These are phyloP conservation scores for Epinotia brunnichana DNA, from an alignment of 2,888 invertebrate species.

Conservation along the genomic window DNA sequence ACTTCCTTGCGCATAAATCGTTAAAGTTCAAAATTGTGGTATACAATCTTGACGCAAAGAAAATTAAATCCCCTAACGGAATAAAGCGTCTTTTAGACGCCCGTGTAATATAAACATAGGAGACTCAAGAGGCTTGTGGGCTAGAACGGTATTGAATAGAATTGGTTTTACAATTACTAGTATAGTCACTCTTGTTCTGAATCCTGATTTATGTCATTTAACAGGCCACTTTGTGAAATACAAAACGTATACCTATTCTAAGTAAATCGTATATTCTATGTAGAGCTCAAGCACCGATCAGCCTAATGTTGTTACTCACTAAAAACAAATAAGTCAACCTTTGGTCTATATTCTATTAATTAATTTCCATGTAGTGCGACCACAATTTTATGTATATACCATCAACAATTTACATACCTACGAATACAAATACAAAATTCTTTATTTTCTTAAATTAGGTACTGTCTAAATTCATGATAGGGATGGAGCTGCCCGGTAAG, in stretches of 20 bases:
- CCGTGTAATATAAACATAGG: not conserved
- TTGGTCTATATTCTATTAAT: too few relatives aligned
- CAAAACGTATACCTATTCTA: slow-evolving; percentile 9
- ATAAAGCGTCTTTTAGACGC: slow-evolving; percentile 7
- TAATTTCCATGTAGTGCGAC: too few relatives aligned
- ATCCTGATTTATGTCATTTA: slow-evolving; percentile 9
- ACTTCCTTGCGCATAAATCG: slow-evolving; percentile 11
- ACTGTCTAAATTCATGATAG: too few relatives aligned
- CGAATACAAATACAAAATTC: too few relatives aligned
- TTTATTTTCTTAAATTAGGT: too few relatives aligned
- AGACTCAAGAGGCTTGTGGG: not conserved
- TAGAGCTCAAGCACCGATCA: too few relatives aligned
- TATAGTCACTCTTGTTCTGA: slow-evolving; percentile 2
- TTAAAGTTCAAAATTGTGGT: slow-evolving; percentile 22
- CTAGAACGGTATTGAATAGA: not conserved
- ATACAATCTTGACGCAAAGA: not conserved
- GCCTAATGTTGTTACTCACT: too few relatives aligned
- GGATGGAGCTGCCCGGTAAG: too few relatives aligned
- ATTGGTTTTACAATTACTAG: not conserved
- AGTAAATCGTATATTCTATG: not conserved
- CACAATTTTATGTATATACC: too few relatives aligned
- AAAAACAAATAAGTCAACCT: too few relatives aligned
- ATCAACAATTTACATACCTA: too few relatives aligned
- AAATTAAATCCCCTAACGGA: slow-evolving; percentile 13
- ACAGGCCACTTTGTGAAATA: slow-evolving; percentile 19